Base-by-base conservation (phyloP, 2,888 invertebrate species). In the Abrostola tripartita region DNA sequence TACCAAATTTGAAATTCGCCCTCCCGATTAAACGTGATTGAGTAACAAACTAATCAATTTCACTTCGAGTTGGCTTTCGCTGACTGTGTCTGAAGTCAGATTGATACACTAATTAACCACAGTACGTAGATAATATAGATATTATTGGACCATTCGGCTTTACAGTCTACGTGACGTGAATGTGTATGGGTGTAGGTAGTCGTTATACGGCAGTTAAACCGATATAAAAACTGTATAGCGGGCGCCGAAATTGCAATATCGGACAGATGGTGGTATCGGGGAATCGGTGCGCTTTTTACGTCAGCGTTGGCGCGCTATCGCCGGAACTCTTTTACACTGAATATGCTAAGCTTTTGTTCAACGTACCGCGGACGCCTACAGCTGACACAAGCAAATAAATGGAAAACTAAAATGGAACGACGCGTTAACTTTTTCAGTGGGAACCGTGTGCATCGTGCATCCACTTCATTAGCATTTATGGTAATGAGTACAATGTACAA, bases 181-280 rank as follows among this genome's bases (percentile, higher is more conserved):
- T 37, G 37, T 52, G 37, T 37, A 37, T 37, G 52, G 24, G 37
- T 52, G 36, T 37, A 5, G 12, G 35, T 0, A 50, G 14, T 35
- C 24, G 52, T 52, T 74, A 63, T 52, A 52, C 58, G 14, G 47
- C 49, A 61, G 55, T 53, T 75, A 75, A 71, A 67, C 41, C 58
- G 65, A 68, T 70, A 75, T 74, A 79, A 81, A 82, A 81, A 73
- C 76, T 63, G 62, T 53, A 56, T 61, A 71, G 24, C 37, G 51
- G 35, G 14, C 36, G 52, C 61, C 74, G 65, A 81, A 81, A 81
- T 79, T 79, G 78, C 82, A 84, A 83, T 84, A 85, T 81, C 77
- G 76, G 70, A 68, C 80, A 80, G 67, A 76, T 76, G 76, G 57
- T 60, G 61, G 68, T 62, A 58, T 61, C 40, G 61, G 61, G 55